Evolutionary conservation across 1,140 invertebrate genomes (phyloP), one percentile per base, ranked within the genome.

Genomic region (Rhopalosiphum padi): DNA sequence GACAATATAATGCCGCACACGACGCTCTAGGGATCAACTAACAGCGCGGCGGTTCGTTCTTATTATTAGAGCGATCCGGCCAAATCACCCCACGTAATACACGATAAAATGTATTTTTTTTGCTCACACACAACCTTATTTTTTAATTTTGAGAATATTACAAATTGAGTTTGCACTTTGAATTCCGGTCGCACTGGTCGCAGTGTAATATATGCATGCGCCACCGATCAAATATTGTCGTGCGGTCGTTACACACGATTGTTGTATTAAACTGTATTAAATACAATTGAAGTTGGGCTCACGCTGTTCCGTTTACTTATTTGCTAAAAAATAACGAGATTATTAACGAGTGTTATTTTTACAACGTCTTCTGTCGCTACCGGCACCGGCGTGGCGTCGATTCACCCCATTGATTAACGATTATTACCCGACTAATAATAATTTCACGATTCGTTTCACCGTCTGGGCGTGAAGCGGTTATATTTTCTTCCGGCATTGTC

Each of bases 371-470:
- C 37, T 51, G 82, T 3, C 82, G 37, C 8, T 41, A 85, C 37
- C 83, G 82, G 30, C 60, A 68, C 30, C 60, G 60, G 2, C 30
- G 60, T n/a, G 30, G 2, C 60, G 60, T 77, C 60, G 30, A 77
- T 77, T 30, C 60, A 77, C 41, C 83, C 83, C 83, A 41, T 41
- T 25, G 83, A 41, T 41, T 83, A 83, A 37, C 37, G 37, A 83
- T 83, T 37, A 83, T 83, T 23, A 83, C 30, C 41, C 4, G 22
- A 43, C 41, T 43, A 48, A 51, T n/a, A 87, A 87, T n/a, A 87
- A 48, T 88, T 35, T 48, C n/a, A n/a, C 86, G n/a, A 51, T 88
- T 51, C 46, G 46, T 88, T 88, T 87, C 85, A 48, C 85, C 18
- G 85, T 87, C 46, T 51, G 22, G 6, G 30, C 46, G n/a, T 22